Conservation (phyloP, 2,888 invertebrate genomes). For the Diarsia rubi region DNA sequence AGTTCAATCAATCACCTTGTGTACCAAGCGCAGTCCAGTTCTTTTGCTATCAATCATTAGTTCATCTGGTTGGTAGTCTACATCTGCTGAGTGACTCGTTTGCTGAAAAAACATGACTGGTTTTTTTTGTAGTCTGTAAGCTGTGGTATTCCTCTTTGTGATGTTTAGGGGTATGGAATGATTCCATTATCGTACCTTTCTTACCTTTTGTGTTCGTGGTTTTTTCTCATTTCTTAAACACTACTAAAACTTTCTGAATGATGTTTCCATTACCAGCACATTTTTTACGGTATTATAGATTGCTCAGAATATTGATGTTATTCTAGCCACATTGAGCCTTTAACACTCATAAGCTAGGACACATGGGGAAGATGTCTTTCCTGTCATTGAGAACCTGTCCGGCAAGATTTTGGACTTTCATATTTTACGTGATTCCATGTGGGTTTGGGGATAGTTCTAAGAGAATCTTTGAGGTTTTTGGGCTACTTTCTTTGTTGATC, state of each 20-base stretch:
- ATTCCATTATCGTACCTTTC: neutral
- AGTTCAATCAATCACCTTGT: constrained; percentile 35
- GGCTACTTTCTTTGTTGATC: neutral
- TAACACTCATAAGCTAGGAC: neutral
- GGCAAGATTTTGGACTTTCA: neutral
- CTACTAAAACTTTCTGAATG: neutral
- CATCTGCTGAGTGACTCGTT: constrained; percentile 1
- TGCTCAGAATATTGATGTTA: neutral
- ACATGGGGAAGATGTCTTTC: too few species aligned
- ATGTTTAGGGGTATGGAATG: constrained; percentile 2
- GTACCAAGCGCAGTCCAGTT: neutral
- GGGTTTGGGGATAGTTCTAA: neutral
- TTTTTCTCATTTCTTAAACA: neutral
- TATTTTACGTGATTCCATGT: neutral
- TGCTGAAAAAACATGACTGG: neutral
- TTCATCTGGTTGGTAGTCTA: neutral
- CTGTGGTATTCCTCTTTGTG: neutral
- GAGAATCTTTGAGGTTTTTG: neutral
- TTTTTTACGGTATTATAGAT: neutral
- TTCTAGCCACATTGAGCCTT: neutral
- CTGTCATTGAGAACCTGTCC: too few species aligned
- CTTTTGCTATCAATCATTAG: constrained; percentile 12
- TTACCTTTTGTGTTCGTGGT: neutral
- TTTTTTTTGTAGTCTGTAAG: neutral
- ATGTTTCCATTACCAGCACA: neutral